A percentile compares a stretch with the other conserved stretches of the same genome.
Conservation (phyloP, 2,888 invertebrate genomes). For the Eupithecia pulchellata region DNA sequence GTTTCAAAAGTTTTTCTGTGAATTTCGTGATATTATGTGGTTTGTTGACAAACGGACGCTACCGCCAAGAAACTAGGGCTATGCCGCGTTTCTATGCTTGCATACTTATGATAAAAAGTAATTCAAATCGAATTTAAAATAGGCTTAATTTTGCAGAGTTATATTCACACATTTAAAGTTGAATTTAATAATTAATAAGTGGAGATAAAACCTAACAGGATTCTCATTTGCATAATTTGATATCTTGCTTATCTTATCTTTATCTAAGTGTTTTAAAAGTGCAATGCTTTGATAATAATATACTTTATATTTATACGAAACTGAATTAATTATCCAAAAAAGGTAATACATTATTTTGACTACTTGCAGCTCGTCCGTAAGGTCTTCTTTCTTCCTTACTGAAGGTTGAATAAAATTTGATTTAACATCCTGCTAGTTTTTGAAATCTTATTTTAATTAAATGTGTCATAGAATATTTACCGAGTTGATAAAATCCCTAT, state of each 20-base stretch:
- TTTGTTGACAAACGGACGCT: constrained; percentile 63
- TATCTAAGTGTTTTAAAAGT: not conserved
- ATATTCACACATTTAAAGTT: not conserved
- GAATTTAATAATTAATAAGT: not conserved
- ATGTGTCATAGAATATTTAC: not conserved
- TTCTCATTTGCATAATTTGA: not conserved
- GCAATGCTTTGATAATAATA: not conserved
- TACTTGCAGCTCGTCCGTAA: not conserved
- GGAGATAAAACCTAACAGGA: constrained; percentile 4
- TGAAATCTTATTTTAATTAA: not conserved
- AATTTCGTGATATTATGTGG: constrained; percentile 55
- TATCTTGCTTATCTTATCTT: not conserved
- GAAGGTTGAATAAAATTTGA: not conserved
- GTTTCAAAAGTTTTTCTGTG: constrained; percentile 47
- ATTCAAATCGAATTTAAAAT: not conserved
- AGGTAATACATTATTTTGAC: not conserved
- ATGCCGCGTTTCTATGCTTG: constrained; percentile 49
- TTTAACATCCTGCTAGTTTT: not conserved
- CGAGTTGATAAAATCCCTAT: not conserved
- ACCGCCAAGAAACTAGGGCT: constrained; percentile 61
- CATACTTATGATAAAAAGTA: not conserved
- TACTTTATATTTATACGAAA: not conserved
- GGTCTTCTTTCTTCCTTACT: not conserved
- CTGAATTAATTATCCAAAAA: not conserved
- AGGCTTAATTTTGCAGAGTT: not conserved